Evolutionary conservation across 2,888 invertebrate species (phyloP), one percentile per base, ranked within the genome.

Genomic region (Leptinotarsa haldemani): DNA sequence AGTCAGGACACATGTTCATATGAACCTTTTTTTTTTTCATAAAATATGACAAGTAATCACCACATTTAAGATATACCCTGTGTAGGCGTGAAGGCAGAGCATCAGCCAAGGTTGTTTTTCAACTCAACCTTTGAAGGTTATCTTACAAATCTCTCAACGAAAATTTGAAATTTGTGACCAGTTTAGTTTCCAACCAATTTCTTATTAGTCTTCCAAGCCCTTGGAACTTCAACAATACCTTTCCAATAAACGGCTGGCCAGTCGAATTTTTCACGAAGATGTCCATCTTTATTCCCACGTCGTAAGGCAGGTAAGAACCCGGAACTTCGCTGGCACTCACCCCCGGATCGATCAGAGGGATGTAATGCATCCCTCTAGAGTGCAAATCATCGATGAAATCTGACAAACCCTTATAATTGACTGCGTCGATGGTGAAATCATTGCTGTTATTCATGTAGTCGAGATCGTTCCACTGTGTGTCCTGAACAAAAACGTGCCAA

Each of bases 381-480:
- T 95, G 95, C 52, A 95, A 76, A 66, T 92, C 89, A 12, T 92
- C 85, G 0, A 95, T 91, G 80, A 94, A 95, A n/a, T 90, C 86
- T 0, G 94, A 92, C 52, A 95, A 86, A 3, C 90, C 92, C 63
- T 88, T 89, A 85, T 90, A 95, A 48, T 90, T 90, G 0, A 85
- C 84, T n/a, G 87, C 86, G 83, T 94, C 91, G 81, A 92, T 92
- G 0, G 95, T 95, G 83, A 96, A 96, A 85, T 95, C 95, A 84
- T 95, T 94, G 74, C 90, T 90, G 67, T 91, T 88, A 30, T 91
- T 88, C 95, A 96, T 96, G 84, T 95, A 95, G 87, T 96, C 95
- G 76, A 96, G 90, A 85, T 96, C 96, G 82, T 94, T 94, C 94
- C 95, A 95, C 84, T 95, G 94, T 0, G 92, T 92, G 81, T 94